Evolutionary conservation across 2,888 invertebrate genomes (phyloP), one percentile per base, ranked within the genome.

Genomic region (Drosophila rubida): DNA sequence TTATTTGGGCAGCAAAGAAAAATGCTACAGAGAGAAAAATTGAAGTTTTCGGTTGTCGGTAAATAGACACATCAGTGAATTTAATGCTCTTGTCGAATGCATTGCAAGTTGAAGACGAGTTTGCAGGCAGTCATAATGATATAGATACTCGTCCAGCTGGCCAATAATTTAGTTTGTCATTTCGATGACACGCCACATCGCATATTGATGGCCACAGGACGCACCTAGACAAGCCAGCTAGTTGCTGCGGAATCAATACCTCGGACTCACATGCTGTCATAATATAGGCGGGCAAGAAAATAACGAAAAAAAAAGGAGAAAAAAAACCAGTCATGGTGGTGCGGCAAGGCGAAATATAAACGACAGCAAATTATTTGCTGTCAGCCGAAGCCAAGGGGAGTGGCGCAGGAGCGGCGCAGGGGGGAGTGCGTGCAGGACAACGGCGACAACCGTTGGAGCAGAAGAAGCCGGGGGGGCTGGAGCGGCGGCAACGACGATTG

Each of bases 341-440:
- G 46, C 13, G 74, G 30, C 51, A 60, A 60, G 30, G 30, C 57
- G 57, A 58, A 53, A 63, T 67, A 79, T 66, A 75, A 73, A 66
- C 73, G 80, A 78, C 69, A 64, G 75, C 78, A 73, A 81, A 81
- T 80, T 79, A 78, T 75, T 78, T 62, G 68, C 72, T 81, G 80
- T 81, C 81, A 77, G 77, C 39, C 32, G 32, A n/a, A 27, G 58
- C 3, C 44, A 32, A 35, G 65, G 30, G 54, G 64, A n/a, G 57
- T 58, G 66, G 57, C 53, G 44, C 37, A 22, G 45, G n/a, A 4
- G n/a, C 32, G 4, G n/a, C 32, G 32, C 1, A 19, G 1, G 23
- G n/a, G 51, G 39, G 48, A 61, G 55, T 76, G 79, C 62, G 79
- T 73, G 74, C 76, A 64, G 75, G 72, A 77, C 79, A 71, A 66